phyloP scores from a whole-genome alignment of 2,113 vertebrate genomes.

The Gallinago media region DNA sequence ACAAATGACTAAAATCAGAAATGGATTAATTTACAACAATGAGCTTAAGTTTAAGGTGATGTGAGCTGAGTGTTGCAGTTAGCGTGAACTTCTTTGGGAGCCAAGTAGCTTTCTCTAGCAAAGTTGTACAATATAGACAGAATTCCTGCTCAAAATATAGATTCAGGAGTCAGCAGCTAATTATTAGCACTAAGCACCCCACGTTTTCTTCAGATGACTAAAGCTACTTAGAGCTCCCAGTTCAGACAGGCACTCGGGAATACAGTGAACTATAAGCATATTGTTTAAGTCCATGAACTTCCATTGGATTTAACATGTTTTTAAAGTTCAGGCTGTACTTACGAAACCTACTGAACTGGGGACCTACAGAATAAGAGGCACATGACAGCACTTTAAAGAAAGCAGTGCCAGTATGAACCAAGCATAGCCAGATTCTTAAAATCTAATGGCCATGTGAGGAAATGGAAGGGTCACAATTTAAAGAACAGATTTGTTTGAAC shows the following conservation, averaged over 20 bases:
- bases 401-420: background rate
- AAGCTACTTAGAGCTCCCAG: background rate
- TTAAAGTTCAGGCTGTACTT: constrained; percentile 30
- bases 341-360: background rate
- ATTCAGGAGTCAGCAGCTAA: background rate
- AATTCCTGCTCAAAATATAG: background rate
- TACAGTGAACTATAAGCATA: constrained; percentile 3
- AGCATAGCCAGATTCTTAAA: background rate
- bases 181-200: background rate
- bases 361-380: background rate
- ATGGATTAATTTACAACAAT: background rate
- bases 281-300: background rate
- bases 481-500: background rate
- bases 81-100: background rate
- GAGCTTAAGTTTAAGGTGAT: background rate
- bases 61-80: background rate
- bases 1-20: background rate
- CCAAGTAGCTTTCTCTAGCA: background rate
- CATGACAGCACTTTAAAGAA: background rate
- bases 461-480: background rate
- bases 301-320: background rate
- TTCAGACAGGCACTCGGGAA: background rate
- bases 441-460: background rate
- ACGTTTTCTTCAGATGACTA: background rate
- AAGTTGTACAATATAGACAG: background rate